Base-by-base conservation (phyloP, 2,888 invertebrate species). In the Drosophila affinis region DNA sequence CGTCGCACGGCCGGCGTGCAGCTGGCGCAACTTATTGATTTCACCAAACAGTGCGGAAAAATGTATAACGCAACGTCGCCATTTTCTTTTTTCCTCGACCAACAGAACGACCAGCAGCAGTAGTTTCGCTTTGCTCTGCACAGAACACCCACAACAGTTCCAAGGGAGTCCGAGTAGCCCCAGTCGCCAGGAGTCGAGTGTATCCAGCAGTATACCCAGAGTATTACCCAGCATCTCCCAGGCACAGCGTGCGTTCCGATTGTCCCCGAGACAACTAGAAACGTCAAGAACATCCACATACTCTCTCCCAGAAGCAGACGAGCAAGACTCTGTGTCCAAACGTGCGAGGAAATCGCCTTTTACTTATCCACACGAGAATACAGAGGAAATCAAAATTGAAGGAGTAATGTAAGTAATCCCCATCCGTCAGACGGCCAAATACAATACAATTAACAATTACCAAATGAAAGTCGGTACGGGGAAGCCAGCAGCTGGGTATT, bases 11-110 rank as follows among this genome's bases (percentile, higher is more conserved):
- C 78, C 77, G 49, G 76, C 72, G 5, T 77, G 76, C 77, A 77
- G 89, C 76, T 87, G 87, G 71, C 90, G 85, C 78, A 89, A 90
- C 74, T 79, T 82, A 79, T 83, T 91, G 87, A 88, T 91, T 90
- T 89, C 89, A 79, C 83, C 85, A 87, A 75, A 14, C 47, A 77
- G 74, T 78, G 61, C 78, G 53, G 84, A 79, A 79, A 74, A 88
- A 86, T 81, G 79, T 88, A 79, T 86, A 86, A 76, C 77, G 60
- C 82, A 88, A 81, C 74, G 90, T 81, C 90, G 91, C 91, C 91
- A 90, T 90, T 91, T 90, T 90, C 89, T 91, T 90, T 90, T 90
- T 80, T 91, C 88, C 75, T 82, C 88, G 72, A 89, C 90, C 74
- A 90, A 87, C 85, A 90, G 90, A 83, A 87, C 75, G 69, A 79